phyloP scores from a whole-genome alignment of 2,888 invertebrate species.

The Steinernema carpocapsae region DNA sequence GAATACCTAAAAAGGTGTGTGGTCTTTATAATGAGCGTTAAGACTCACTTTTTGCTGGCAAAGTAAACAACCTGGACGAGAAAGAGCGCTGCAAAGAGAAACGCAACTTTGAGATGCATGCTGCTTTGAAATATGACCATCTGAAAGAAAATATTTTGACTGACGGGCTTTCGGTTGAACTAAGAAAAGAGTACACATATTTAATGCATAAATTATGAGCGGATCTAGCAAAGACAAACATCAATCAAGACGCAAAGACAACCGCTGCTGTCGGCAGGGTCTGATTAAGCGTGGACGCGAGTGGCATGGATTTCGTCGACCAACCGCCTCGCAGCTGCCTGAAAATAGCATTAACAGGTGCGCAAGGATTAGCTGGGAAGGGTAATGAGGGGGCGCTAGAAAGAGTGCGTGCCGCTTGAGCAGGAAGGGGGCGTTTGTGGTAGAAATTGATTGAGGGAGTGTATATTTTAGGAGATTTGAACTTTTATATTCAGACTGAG shows the following conservation, averaged over 20 bases:
- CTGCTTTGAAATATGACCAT: background rate
- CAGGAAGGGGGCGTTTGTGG: no score
- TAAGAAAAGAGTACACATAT: background rate
- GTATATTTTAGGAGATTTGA: no score
- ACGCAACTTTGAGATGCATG: background rate
- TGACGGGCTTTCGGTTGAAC: background rate
- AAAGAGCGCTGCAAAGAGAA: background rate
- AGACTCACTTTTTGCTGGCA: no score
- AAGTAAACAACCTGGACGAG: background rate
- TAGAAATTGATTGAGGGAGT: no score
- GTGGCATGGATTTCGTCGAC: background rate
- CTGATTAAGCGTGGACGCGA: background rate
- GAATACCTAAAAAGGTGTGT: background rate
- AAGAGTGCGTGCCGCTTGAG: no score
- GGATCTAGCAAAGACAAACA: background rate
- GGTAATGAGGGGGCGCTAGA: background rate
- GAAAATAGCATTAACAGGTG: background rate
- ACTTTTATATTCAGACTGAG: no score
- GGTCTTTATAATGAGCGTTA: no score
- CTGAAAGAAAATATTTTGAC: background rate
- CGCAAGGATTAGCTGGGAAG: background rate
- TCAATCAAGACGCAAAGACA: no score
- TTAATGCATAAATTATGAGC: constrained; percentile 14
- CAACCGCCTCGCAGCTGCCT: background rate
- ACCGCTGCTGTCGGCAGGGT: background rate